Evolutionary conservation across 2,797 vertebrate genomes (phyloP).

Genomic region (Myiotriccus ornatus): DNA sequence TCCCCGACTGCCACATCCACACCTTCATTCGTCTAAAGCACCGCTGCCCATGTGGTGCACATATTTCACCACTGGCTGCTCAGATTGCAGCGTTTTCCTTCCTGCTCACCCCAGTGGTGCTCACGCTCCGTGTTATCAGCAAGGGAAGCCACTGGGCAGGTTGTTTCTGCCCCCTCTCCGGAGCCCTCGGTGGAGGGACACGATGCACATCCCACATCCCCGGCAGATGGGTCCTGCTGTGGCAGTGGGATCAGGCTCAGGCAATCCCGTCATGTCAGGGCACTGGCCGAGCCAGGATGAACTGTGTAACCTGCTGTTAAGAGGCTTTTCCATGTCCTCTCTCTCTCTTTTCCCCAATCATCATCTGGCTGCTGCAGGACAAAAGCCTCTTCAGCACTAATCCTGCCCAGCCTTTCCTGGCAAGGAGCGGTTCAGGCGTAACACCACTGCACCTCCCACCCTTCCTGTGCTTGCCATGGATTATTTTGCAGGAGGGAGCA

Average conservation of each 20-base stretch:
- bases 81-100: background rate
- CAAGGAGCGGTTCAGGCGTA: rapidly evolving
- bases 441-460: background rate
- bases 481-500: background rate
- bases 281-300: background rate
- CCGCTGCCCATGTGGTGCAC: rapidly evolving
- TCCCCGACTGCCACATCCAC: background rate
- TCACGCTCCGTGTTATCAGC: background rate
- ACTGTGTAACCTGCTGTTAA: background rate
- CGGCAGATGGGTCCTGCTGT: rapidly evolving
- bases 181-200: rapidly evolving
- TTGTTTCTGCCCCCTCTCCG: rapidly evolving
- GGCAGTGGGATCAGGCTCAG: rapidly evolving
- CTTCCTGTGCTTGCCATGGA: background rate
- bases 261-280: rapidly evolving
- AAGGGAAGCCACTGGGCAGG: background rate
- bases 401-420: background rate
- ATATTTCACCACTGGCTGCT: background rate
- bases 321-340: slow-evolving; percentile 15
- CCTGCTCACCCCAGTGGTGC: background rate
- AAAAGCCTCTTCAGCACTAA: slow-evolving; percentile 28
- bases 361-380: background rate
- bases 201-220: background rate
- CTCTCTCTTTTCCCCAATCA: background rate
- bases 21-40: rapidly evolving